These are phyloP conservation scores for Orthosia cruda DNA, from an alignment of 2,888 invertebrate species.

Conservation along the genomic window DNA sequence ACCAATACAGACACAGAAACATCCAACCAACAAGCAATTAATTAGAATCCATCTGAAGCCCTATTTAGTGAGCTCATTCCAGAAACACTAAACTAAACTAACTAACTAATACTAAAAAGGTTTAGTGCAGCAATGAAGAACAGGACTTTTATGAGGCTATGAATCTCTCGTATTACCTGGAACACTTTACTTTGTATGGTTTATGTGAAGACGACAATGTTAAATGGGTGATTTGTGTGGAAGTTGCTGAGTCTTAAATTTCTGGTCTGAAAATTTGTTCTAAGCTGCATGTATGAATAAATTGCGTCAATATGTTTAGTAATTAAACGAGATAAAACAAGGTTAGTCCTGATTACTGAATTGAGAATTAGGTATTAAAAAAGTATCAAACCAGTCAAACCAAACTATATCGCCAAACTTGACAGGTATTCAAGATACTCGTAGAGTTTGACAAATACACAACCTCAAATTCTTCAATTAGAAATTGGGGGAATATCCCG, in stretches of 20 bases:
- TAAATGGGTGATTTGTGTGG: slow-evolving; percentile 32
- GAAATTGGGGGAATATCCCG: too few species aligned
- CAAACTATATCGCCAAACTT: too few species aligned
- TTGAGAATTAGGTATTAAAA: too few species aligned
- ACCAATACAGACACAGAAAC: not conserved
- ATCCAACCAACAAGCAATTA: slow-evolving; percentile 37
- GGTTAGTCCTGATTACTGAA: too few species aligned
- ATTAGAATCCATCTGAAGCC: slow-evolving; percentile 48
- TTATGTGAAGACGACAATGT: slow-evolving; percentile 16
- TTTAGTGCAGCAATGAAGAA: slow-evolving; percentile 60
- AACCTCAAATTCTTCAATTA: too few species aligned
- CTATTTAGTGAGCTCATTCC: slow-evolving; percentile 46
- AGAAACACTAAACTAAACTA: slow-evolving; percentile 50
- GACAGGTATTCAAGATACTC: too few species aligned
- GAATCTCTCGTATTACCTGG: slow-evolving; percentile 62
- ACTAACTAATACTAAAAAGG: slow-evolving; percentile 51
- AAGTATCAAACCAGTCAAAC: too few species aligned
- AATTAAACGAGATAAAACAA: too few species aligned
- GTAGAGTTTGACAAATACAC: too few species aligned
- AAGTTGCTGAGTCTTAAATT: not conserved
- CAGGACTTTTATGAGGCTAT: slow-evolving; percentile 58
- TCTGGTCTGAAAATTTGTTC: too few species aligned
- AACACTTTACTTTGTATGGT: slow-evolving; percentile 52
- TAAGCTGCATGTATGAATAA: too few species aligned
- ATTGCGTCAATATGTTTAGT: too few species aligned